These are phyloP conservation scores for Cerceris rybyensis DNA, from an alignment of 2,888 invertebrate genomes.

Conservation along the genomic window DNA sequence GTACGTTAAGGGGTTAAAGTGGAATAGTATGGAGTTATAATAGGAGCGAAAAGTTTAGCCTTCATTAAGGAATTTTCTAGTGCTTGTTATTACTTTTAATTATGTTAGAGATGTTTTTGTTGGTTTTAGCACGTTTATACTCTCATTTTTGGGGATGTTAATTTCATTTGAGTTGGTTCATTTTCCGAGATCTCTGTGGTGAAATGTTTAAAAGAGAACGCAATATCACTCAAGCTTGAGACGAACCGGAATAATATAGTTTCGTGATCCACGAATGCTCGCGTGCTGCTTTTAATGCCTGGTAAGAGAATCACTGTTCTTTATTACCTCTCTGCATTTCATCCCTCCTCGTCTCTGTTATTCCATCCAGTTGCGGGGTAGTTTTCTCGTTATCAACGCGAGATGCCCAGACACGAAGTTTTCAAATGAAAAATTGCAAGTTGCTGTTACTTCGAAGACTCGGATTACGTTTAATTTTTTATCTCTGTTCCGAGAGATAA, in stretches of 20 bases:
- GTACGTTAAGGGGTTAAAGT: too few species aligned
- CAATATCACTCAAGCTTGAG: conserved; percentile 25
- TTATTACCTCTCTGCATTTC: conserved; percentile 51
- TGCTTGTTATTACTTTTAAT: neutral
- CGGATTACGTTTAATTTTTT: too few species aligned
- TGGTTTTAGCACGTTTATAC: neutral
- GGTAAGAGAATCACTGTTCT: conserved; percentile 54
- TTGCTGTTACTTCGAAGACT: conserved; percentile 7
- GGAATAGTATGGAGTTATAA: too few species aligned
- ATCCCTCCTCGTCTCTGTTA: conserved; percentile 34
- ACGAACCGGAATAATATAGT: conserved; percentile 27
- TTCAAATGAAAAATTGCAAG: conserved; percentile 32
- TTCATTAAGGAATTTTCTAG: neutral
- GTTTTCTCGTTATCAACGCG: conserved; percentile 57
- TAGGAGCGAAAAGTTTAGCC: too few species aligned
- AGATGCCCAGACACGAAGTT: conserved; percentile 27
- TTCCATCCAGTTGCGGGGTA: conserved; percentile 38
- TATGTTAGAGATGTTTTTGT: neutral
- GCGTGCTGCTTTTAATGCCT: conserved; percentile 60
- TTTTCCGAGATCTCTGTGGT: neutral
- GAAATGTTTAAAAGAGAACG: conserved; percentile 2
- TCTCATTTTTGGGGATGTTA: neutral
- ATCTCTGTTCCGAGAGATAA: too few species aligned
- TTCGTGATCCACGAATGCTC: conserved; percentile 52
- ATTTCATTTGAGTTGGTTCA: neutral